phyloP scores from a whole-genome alignment of 2,888 invertebrate genomes.

The Brenthis ino region DNA sequence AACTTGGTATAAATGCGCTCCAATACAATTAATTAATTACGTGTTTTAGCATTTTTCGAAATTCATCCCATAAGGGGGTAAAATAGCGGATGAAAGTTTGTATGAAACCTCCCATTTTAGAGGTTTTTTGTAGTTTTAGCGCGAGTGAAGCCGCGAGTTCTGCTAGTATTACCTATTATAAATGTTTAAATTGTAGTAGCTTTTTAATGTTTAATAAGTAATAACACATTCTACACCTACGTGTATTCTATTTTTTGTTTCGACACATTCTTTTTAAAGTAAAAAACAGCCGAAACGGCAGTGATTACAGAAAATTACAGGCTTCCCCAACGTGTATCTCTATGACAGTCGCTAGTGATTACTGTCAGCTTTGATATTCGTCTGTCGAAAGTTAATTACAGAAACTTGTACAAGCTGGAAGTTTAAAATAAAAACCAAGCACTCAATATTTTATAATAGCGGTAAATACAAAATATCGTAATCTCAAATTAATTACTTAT shows the following conservation, averaged over 20 bases:
- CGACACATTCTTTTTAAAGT: background rate
- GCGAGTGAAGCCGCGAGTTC: too few species aligned
- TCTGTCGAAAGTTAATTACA: slow-evolving; percentile 27
- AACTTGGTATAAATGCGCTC: too few species aligned
- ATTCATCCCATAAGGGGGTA: too few species aligned
- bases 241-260: background rate
- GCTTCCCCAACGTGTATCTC: slow-evolving; percentile 17
- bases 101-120: too few species aligned
- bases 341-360: slow-evolving; percentile 30
- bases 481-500: too few species aligned
- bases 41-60: too few species aligned
- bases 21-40: too few species aligned
- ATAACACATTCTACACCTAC: slow-evolving; percentile 1
- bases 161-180: background rate
- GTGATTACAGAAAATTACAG: slow-evolving; percentile 29
- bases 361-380: slow-evolving; percentile 30
- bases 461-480: too few species aligned
- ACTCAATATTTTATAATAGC: too few species aligned
- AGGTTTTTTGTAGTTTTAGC: too few species aligned
- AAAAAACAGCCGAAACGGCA: slow-evolving; percentile 12
- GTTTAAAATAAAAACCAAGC: background rate
- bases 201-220: background rate
- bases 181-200: background rate
- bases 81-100: too few species aligned
- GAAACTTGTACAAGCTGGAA: background rate